phyloP scores from a whole-genome alignment of 2,888 invertebrate genomes.

The Leucoptera coffeella region DNA sequence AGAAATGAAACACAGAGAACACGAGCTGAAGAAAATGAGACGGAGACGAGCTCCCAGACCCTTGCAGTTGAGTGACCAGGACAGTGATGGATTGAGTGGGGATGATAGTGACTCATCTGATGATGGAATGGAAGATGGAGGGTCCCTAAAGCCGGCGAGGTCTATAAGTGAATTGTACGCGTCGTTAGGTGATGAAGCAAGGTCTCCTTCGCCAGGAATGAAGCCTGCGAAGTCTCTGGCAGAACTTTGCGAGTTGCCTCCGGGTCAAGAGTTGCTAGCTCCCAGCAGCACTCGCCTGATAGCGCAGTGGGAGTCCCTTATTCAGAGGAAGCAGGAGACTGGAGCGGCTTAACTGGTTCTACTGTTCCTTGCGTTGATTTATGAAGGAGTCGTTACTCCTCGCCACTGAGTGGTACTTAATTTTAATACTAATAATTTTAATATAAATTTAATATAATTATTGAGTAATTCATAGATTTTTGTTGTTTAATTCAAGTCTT shows the following conservation, averaged over 20 bases:
- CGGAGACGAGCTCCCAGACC: conserved; percentile 57
- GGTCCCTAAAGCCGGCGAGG: conserved; percentile 57
- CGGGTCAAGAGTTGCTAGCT: conserved; percentile 57
- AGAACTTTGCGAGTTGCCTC: conserved; percentile 59
- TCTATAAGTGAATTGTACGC: conserved; percentile 64
- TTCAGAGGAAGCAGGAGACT: conserved; percentile 57
- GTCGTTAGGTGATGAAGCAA: conserved; percentile 38
- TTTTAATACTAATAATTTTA: no score
- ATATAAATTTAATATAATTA: no score
- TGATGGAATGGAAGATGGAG: conserved; percentile 57
- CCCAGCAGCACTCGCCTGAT: conserved; percentile 68
- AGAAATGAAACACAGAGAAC: conserved; percentile 78
- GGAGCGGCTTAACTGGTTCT: conserved; percentile 49
- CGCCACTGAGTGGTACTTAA: no score
- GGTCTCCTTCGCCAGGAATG: conserved; percentile 46
- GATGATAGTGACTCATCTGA: conserved; percentile 52
- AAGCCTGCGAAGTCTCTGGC: conserved; percentile 65
- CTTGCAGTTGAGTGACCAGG: conserved; percentile 49
- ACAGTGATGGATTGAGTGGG: no score
- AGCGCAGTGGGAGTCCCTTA: conserved; percentile 76
- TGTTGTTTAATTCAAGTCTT: no score
- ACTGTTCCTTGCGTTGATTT: no score
- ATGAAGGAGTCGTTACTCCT: no score
- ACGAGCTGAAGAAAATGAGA: conserved; percentile 68
- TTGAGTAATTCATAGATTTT: no score